Evolutionary conservation across 2,888 invertebrate genomes (phyloP).

Genomic region (Chalcosyrphus nemorum): DNA sequence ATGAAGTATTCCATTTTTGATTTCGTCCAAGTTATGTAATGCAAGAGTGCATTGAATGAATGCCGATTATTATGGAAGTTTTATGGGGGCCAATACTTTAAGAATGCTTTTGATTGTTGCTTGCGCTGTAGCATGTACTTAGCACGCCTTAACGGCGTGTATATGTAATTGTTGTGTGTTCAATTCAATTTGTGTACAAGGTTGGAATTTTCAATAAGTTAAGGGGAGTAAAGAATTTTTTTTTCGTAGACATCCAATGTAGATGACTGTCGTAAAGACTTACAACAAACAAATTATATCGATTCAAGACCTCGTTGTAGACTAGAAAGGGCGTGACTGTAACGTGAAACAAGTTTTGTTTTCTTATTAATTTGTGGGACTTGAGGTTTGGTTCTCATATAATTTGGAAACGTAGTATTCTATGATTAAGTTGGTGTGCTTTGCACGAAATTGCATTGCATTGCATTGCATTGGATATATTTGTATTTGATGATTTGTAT

Average conservation of each 20-base stretch:
- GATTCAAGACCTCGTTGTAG: not conserved
- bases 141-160: constrained; percentile 39
- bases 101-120: constrained; percentile 8
- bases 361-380: not conserved
- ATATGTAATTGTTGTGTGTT: constrained; percentile 53
- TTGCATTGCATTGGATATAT: too few species aligned
- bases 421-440: too few species aligned
- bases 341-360: not conserved
- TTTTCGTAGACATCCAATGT: not conserved
- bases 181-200: constrained; percentile 44
- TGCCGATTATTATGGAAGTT: constrained; percentile 20
- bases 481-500: too few species aligned
- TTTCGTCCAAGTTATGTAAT: constrained; percentile 46
- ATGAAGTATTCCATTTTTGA: constrained; percentile 1
- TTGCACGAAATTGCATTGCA: too few species aligned
- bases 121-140: not conserved
- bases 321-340: not conserved
- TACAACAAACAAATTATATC: not conserved
- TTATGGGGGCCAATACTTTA: constrained; percentile 7
- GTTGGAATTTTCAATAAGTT: constrained; percentile 42
- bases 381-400: too few species aligned
- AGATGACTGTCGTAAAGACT: not conserved
- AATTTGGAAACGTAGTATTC: not conserved
- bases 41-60: constrained; percentile 20
- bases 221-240: constrained; percentile 42